Base-by-base conservation (phyloP, 1,140 invertebrate species). In the Teleopsis dalmanni region DNA sequence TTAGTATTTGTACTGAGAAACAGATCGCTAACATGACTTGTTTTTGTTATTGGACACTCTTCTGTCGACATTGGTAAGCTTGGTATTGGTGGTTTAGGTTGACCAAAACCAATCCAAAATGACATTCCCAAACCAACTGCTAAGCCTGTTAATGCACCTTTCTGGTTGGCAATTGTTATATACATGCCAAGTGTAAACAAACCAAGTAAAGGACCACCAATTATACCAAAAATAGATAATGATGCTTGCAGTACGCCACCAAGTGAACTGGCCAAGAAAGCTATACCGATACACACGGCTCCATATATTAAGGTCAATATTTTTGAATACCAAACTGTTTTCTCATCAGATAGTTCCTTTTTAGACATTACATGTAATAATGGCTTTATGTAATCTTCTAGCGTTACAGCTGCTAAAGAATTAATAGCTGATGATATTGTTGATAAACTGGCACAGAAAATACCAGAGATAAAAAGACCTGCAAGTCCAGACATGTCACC, bases 81-180 rank as follows among this genome's bases (percentile, higher is more conserved):
- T 0, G 64, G 57, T 4, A 75, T 51, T 1, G 73, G 60, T 1
- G 87, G 86, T 52, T 83, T 83, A 0, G 88, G 84, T 26, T 80
- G 78, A 0, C 90, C 90, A 65, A 95, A 91, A 41, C 87, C 90
- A 48, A 92, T 85, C 87, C 87, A 92, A 13, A 91, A 76, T 13
- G 82, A 81, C 46, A 92, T 68, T 0, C 72, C 65, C 36, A 95
- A 70, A 7, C 87, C 82, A 10, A 66, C 57, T 2, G 84, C 13
- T 8, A 88, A 67, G 0, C 82, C 87, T 8, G 71, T 58, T 14
- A 88, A 71, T 1, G 81, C 83, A 38, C 91, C 88, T 78, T 80
- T 71, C 68, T 86, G 72, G 57, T 81, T 85, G 0, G 80, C 78
- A 38, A 61, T 72, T 16, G 78, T 76, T 43, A 76, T 77, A 48